These are phyloP conservation scores for Loris lydekkerianus DNA, from an alignment of 2,797 vertebrate genomes.

Conservation along the genomic window DNA sequence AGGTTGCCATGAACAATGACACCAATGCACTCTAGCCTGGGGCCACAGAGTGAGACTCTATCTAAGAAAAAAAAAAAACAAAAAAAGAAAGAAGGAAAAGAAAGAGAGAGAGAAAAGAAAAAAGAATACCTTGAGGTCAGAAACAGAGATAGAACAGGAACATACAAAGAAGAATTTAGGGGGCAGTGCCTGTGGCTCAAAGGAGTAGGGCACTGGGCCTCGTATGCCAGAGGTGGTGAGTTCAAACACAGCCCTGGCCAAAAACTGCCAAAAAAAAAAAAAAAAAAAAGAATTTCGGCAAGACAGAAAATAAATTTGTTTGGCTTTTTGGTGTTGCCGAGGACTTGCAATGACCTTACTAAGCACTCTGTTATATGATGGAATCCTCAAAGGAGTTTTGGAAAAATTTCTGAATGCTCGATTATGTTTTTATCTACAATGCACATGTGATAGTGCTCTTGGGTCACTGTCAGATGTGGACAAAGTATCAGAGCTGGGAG, in stretches of 20 bases:
- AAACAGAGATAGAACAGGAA: neutral
- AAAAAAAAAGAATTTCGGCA: neutral
- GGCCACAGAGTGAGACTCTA: too few species aligned
- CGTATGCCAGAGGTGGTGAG: too few species aligned
- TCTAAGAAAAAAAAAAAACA: too few species aligned
- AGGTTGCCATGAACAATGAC: too few species aligned
- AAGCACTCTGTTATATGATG: neutral
- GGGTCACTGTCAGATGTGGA: neutral
- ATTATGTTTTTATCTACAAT: neutral
- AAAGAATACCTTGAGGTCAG: neutral
- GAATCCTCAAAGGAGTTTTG: neutral
- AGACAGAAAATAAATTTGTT: neutral
- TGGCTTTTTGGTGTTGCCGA: neutral
- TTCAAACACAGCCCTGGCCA: too few species aligned
- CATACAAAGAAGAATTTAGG: neutral
- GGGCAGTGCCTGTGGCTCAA: too few species aligned
- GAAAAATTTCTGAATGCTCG: neutral
- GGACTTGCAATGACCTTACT: accelerated
- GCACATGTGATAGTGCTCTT: neutral
- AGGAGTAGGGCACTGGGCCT: too few species aligned
- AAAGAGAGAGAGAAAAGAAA: too few species aligned
- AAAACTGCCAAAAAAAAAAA: too few species aligned
- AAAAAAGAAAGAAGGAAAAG: too few species aligned
- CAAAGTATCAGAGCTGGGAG: neutral
- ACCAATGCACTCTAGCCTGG: too few species aligned